A percentile compares a stretch with the other conserved stretches of the same genome.
Conservation (phyloP, 2,888 invertebrate species). For the Bombylius discolor region DNA sequence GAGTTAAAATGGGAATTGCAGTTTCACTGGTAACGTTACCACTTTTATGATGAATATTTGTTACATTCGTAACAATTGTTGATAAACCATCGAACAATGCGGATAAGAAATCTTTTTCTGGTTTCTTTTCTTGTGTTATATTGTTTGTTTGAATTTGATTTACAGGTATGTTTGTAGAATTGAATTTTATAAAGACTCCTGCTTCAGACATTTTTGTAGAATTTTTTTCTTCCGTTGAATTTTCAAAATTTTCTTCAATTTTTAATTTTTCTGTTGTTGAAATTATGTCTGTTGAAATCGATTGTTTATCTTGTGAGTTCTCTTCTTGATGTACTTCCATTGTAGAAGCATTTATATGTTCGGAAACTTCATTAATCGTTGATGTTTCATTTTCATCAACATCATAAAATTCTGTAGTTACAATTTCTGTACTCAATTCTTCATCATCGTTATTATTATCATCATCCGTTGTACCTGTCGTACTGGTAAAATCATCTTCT, state of each 20-base stretch:
- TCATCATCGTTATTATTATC: neutral
- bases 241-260: too few species aligned
- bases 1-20: too few species aligned
- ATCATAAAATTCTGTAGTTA: neutral
- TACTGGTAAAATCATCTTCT: neutral
- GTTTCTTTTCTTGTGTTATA: neutral
- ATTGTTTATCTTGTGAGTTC: too few species aligned
- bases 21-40: too few species aligned
- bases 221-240: too few species aligned
- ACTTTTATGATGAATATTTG: neutral
- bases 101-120: constrained; percentile 7
- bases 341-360: neutral
- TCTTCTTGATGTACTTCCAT: neutral
- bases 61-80: constrained; percentile 6
- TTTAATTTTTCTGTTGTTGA: too few species aligned
- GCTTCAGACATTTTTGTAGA: too few species aligned
- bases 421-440: neutral
- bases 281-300: too few species aligned
- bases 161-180: too few species aligned
- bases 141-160: neutral
- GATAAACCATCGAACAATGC: constrained; percentile 9
- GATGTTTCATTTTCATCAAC: neutral
- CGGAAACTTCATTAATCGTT: neutral
- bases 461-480: neutral
- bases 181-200: too few species aligned